Base-by-base conservation (phyloP, 2,888 invertebrate species). In the Criorhina ranunculi region DNA sequence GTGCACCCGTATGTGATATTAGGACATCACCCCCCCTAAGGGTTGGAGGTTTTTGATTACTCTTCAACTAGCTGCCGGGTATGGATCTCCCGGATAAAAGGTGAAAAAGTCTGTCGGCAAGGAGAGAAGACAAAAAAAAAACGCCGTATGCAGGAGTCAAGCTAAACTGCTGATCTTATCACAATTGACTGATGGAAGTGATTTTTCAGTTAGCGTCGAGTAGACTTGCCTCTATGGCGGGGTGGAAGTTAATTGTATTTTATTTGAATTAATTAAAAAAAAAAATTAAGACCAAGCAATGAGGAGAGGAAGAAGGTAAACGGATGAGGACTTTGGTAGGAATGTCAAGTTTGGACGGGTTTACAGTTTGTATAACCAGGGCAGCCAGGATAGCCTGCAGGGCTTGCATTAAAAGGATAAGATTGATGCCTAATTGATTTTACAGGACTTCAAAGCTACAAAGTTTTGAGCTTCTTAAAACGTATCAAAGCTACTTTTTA, bases 151-250 rank as follows among this genome's bases (percentile, higher is more conserved):
- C n/a, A 9, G n/a, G 7, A 17, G 37, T 33, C 9, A 12, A 35
- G 51, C 62, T 62, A 80, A 80, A 80, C 62, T 85, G 83, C 83
- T 85, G 83, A 85, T 80, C 83, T 78, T 64, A 79, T 83, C 83
- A 69, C 8, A 79, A 79, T 79, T 73, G 62, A 57, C 72, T 67
- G 62, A 79, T 73, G 79, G 15, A 57, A 73, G 49, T 62, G 40
- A 67, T 67, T 79, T 62, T 9, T 46, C 46, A 19, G 46, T 46
- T 17, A 46, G 46, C 46, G 46, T 12, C 8, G 44, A 2, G 46
- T 15, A 42, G 8, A 17, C 17, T 17, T 1, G 8, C 8, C 9
- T 44, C 7, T 15, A 4, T 6, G 44, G 35, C 9, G 15, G 7
- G 1, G 42, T 12, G 15, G 12, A 5, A 15, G 7, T 11, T 15